Evolutionary conservation across 2,797 vertebrate genomes (phyloP).

Genomic region (Megalops cyprinoides): DNA sequence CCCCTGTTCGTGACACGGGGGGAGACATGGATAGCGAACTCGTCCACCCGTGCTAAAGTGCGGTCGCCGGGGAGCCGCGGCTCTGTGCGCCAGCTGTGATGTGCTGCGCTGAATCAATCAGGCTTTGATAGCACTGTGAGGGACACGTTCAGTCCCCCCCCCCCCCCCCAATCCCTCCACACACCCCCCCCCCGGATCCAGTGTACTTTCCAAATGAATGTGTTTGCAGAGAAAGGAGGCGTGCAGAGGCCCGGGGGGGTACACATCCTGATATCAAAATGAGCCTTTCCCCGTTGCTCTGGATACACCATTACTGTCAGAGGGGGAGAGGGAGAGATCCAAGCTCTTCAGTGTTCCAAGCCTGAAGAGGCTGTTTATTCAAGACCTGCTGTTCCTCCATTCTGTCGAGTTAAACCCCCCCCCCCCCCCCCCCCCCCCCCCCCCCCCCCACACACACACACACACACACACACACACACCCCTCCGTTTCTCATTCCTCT

Average conservation of each 20-base stretch:
- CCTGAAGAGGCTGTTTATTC: background rate
- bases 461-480: background rate
- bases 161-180: no score
- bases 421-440: background rate
- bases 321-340: background rate
- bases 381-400: slow-evolving; percentile 1
- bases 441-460: background rate
- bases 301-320: background rate
- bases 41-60: background rate
- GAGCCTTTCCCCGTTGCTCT: slow-evolving; percentile 12
- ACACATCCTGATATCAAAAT: background rate
- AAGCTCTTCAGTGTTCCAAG: background rate
- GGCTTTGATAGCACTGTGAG: slow-evolving; percentile 4
- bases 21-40: background rate
- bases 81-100: background rate
- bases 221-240: slow-evolving; percentile 1
- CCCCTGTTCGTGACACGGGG: background rate
- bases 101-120: slow-evolving; percentile 1
- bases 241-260: slow-evolving; percentile 6
- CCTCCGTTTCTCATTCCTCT: background rate
- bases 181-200: background rate
- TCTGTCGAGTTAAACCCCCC: background rate
- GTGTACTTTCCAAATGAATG: slow-evolving; percentile 18
- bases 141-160: background rate
- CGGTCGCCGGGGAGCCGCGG: background rate